These are phyloP conservation scores for Nasonia vitripennis DNA, from an alignment of 1,140 invertebrate genomes.

Conservation along the genomic window DNA sequence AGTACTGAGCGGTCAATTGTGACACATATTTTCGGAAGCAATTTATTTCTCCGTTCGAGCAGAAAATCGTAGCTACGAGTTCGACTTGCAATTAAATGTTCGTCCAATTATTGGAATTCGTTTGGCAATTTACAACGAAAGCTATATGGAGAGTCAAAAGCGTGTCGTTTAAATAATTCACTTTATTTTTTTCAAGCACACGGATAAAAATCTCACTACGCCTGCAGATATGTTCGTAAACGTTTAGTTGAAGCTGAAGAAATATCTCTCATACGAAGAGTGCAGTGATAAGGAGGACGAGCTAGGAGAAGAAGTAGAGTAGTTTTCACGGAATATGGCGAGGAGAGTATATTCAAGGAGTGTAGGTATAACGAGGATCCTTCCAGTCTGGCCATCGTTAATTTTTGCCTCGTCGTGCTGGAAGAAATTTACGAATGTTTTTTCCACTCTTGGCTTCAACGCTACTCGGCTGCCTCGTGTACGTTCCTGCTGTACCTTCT, in stretches of 20 bases:
- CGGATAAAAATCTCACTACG: background rate
- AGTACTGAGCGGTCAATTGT: too few species aligned
- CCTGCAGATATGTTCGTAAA: slow-evolving; percentile 15
- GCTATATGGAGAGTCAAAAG: too few species aligned
- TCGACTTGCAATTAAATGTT: background rate
- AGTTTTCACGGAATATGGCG: slow-evolving; percentile 4
- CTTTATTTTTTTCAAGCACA: background rate
- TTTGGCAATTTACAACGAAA: background rate
- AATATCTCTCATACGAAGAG: background rate
- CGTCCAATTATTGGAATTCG: background rate
- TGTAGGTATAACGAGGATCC: background rate
- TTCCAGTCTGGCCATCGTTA: background rate
- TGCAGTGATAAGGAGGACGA: background rate
- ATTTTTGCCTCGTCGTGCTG: background rate
- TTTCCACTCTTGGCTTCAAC: background rate
- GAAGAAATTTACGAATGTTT: slow-evolving; percentile 24
- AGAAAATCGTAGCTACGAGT: background rate
- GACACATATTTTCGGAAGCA: too few species aligned
- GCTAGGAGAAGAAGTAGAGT: background rate
- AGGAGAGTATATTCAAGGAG: slow-evolving; percentile 10
- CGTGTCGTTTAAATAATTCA: too few species aligned
- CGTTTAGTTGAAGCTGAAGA: background rate
- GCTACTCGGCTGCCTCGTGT: background rate
- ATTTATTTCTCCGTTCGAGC: too few species aligned
- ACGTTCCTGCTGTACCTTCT: background rate